These are phyloP conservation scores for Smithornis capensis DNA, from an alignment of 2,113 vertebrate species.

Conservation along the genomic window DNA sequence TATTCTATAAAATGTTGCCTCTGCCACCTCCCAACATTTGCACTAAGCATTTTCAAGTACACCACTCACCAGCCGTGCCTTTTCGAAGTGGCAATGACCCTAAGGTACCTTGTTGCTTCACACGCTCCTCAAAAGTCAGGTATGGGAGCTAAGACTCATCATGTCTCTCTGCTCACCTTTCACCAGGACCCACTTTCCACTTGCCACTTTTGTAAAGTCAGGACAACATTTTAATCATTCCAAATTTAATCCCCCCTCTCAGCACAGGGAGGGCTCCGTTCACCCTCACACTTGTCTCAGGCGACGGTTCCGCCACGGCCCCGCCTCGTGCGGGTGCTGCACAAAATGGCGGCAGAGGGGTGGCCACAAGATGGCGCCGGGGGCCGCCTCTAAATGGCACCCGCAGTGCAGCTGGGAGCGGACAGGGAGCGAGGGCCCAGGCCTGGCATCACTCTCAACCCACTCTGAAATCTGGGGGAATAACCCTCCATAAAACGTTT, in stretches of 20 bases:
- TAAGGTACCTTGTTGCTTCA: background rate
- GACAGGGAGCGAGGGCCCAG: accelerated
- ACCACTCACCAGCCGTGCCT: accelerated
- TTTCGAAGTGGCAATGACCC: accelerated
- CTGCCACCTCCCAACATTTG: background rate
- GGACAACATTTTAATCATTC: accelerated
- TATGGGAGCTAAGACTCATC: accelerated
- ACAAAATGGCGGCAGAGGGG: accelerated
- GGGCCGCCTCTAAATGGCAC: accelerated
- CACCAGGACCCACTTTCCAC: accelerated
- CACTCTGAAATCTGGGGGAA: accelerated
- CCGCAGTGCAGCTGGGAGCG: accelerated
- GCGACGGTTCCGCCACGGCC: accelerated
- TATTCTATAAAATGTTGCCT: background rate
- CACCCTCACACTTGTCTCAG: accelerated
- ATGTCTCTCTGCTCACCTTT: background rate
- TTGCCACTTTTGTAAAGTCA: background rate
- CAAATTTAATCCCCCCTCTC: accelerated
- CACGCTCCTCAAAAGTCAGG: background rate
- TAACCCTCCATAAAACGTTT: accelerated
- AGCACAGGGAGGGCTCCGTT: accelerated
- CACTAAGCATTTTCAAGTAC: background rate
- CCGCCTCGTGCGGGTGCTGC: accelerated
- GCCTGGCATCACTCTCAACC: accelerated
- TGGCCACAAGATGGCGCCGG: accelerated